Evolutionary conservation across 2,797 vertebrate genomes (phyloP), one percentile per base, ranked within the genome.

Genomic region (Cephalopachus bancanus): DNA sequence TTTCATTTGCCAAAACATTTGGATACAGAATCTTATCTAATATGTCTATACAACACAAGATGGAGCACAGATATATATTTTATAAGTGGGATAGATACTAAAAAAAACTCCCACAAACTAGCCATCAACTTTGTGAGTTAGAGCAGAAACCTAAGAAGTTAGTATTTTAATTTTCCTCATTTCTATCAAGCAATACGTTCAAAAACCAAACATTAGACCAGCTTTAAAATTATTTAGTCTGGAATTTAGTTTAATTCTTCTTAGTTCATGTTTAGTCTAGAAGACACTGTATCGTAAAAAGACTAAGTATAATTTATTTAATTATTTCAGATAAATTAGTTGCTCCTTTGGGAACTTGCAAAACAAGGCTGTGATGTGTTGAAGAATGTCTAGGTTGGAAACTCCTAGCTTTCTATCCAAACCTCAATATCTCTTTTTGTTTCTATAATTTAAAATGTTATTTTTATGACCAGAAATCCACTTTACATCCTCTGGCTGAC

Each of bases 401-500:
- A 44, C 16, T 55, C 37, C 5, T 57, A n/a, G 51, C 0, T 17
- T 57, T 92, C 72, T 49, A 12, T 12, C 49, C 33, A 89, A 85
- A 71, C 15, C 7, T 64, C 51, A 15, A 6, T 78, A 24, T 75
- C 17, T 75, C 17, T 33, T 88, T 75, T 37, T 64, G 30, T 89
- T 89, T 86, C 53, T 83, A 7, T 55, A 85, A 57, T 86, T 88
- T 22, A 83, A 83, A 92, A 67, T 79, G n/a, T 79, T 57, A 76
- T 53, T 95, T 94, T 72, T 60, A 53, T 91, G 60, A 28, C 28
- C 72, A 83, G 74, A 89, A 96, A 86, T 84, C 55, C 20, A 64
- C 69, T 92, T 93, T n/a, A 76, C 51, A 49, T 88, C 28, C 44
- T 57, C 33, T 26, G 4, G 26, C 11, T 71, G 59, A 60, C 51